These are phyloP conservation scores for Pristionchus maxplancki DNA, from an alignment of 2,888 invertebrate species.

Conservation along the genomic window DNA sequence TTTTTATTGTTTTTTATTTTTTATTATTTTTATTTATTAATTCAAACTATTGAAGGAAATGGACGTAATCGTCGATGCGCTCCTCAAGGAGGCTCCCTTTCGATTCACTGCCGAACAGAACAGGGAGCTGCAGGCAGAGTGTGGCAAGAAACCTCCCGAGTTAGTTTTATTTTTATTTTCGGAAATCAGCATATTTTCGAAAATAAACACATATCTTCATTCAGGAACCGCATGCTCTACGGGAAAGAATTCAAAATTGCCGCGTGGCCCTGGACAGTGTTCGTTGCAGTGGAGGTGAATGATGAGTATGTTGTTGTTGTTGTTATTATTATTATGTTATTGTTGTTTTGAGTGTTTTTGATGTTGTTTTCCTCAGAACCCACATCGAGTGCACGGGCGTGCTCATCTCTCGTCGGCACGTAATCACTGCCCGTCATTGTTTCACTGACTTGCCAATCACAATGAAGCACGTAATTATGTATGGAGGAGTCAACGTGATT, in stretches of 20 bases:
- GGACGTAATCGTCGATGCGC: neutral
- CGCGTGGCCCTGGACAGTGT: neutral
- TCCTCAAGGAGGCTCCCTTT: neutral
- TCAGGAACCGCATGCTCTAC: neutral
- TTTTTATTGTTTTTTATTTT: neutral
- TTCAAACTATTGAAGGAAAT: neutral
- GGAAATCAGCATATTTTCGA: neutral
- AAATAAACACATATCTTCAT: neutral
- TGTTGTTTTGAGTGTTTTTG: neutral
- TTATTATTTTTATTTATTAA: neutral
- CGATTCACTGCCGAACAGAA: neutral
- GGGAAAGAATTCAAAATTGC: neutral
- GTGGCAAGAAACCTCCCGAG: constrained; percentile 1
- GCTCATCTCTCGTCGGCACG: neutral
- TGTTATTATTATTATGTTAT: neutral
- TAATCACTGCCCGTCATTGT: neutral
- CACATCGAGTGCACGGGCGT: neutral
- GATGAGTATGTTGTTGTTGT: neutral
- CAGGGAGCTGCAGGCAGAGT: neutral
- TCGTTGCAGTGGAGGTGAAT: neutral
- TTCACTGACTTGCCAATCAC: neutral
- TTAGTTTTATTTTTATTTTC: neutral
- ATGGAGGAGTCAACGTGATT: no score
- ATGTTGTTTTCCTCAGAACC: neutral
- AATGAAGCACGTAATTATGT: no score